Base-by-base conservation (phyloP, 2,113 vertebrate genomes). In the Motacilla alba region DNA sequence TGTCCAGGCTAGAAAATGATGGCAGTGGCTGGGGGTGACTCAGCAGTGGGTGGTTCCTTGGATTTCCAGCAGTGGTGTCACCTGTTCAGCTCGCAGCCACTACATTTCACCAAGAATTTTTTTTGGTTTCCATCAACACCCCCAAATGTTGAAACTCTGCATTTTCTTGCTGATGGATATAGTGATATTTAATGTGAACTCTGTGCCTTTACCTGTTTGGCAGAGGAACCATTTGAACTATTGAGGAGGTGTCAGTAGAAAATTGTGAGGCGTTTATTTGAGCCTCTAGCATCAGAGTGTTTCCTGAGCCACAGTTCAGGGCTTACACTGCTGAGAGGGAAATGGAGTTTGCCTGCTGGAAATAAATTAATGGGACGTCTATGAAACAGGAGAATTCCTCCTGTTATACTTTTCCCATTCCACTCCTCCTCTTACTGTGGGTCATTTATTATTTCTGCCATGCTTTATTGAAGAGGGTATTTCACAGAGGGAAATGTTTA, bases 281-380 rank as follows among this genome's bases (percentile, higher is more conserved):
- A 95, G 68, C 44, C 59, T 81, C 28, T 52, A 30, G 47, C 44
- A 0, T 30, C 17, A 55, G 70, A 70, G 43, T 4, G 9, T 93
- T 96, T 92, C 90, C 92, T 78, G 85, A 86, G 70, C 12, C 49
- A 22, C 85, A 93, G 68, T 47, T 86, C 43, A 59, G 55, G 37
- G 72, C 70, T 83, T 92, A 69, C 52, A 4, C 63, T n/a, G 69
- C 35, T 70, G 79, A 83, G 82, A 93, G 82, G 47, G 79, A 93
- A 91, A 79, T 55, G 43, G 72, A 90, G 72, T 70, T 85, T 74
- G 86, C 72, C 78, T 77, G 33, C 27, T 91, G 72, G 49, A 90
- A 96, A 90, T 88, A 90, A 93, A 89, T 91, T 83, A 96, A 90
- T 83, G 84, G 72, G 83, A 90, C 14, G 41, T 37, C 64, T 78